These are phyloP conservation scores for Chrysopa pallens DNA, from an alignment of 1,140 invertebrate genomes.

Conservation along the genomic window DNA sequence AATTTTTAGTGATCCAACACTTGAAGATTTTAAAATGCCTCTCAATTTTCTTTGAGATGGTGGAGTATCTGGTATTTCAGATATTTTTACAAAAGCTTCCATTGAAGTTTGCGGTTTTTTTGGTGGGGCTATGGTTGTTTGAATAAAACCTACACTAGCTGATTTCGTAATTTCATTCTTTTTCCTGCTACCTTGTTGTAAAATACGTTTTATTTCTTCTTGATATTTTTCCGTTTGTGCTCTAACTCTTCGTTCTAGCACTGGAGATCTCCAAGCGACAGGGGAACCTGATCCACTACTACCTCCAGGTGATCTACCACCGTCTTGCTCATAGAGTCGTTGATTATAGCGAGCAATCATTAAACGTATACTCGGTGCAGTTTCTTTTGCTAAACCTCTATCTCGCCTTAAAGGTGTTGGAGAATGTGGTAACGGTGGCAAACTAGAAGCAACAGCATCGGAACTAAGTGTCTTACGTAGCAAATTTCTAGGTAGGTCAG, in stretches of 20 bases:
- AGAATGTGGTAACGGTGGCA: slow-evolving; percentile 32
- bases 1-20: slow-evolving; percentile 18
- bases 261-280: slow-evolving; percentile 35
- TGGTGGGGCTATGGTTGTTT: slow-evolving; percentile 3
- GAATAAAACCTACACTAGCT: slow-evolving; percentile 29
- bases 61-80: slow-evolving; percentile 12
- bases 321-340: slow-evolving; percentile 17
- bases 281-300: slow-evolving; percentile 37
- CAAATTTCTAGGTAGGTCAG: too few species aligned
- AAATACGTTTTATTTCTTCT: slow-evolving; percentile 23
- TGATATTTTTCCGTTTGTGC: slow-evolving; percentile 34
- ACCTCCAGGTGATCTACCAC: slow-evolving; percentile 23
- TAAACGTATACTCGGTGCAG: slow-evolving; percentile 40
- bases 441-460: slow-evolving; percentile 1
- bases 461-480: too few species aligned
- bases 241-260: slow-evolving; percentile 30
- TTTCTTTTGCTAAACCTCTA: slow-evolving; percentile 30
- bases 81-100: slow-evolving; percentile 17
- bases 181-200: slow-evolving; percentile 6
- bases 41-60: slow-evolving; percentile 20
- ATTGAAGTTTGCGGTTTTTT: slow-evolving; percentile 2
- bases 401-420: slow-evolving; percentile 31
- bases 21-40: slow-evolving; percentile 20
- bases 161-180: slow-evolving; percentile 32
- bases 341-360: slow-evolving; percentile 47